Evolutionary conservation across 37 sponge, comb jelly and placozoan genomes (phyloP).

Genomic region (Corticium candelabrum): DNA sequence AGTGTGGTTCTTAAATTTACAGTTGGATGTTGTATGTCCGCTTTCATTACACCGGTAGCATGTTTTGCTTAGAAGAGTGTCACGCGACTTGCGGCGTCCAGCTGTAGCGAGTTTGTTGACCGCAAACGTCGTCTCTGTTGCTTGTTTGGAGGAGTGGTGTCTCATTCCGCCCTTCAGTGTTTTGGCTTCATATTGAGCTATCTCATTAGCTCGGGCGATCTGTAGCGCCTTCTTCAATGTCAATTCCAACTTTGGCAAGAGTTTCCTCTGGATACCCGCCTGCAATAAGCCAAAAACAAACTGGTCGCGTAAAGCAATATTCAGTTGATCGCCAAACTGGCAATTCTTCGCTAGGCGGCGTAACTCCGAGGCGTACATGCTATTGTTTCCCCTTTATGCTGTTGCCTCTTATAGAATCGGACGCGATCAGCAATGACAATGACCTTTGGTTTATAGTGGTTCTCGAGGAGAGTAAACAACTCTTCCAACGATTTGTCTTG

Average conservation of each 20-base stretch:
- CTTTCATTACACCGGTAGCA: not conserved
- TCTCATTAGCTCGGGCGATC: too few species aligned
- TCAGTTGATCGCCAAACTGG: not conserved
- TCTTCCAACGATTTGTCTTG: not conserved
- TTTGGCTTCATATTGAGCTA: not conserved
- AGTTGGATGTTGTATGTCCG: not conserved
- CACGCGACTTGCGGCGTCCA: not conserved
- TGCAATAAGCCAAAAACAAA: not conserved
- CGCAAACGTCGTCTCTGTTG: not conserved
- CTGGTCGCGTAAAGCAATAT: not conserved
- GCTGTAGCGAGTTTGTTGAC: not conserved
- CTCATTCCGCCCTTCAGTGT: not conserved
- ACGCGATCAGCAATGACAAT: too few species aligned
- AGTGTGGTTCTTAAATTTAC: not conserved
- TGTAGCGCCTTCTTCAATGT: not conserved
- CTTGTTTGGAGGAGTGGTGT: not conserved
- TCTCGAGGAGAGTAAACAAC: too few species aligned
- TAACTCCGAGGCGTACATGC: too few species aligned
- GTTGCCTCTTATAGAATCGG: too few species aligned
- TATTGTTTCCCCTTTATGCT: too few species aligned
- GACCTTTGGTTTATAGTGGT: too few species aligned
- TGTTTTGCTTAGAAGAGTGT: not conserved
- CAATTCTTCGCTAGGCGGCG: not conserved
- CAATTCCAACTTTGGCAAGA: not conserved
- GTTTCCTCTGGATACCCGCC: not conserved